Percentiles rank a stretch among this genome's conserved stretches.
phyloP scores from a whole-genome alignment of 2,888 invertebrate species.

The Oscheius sp. region DNA sequence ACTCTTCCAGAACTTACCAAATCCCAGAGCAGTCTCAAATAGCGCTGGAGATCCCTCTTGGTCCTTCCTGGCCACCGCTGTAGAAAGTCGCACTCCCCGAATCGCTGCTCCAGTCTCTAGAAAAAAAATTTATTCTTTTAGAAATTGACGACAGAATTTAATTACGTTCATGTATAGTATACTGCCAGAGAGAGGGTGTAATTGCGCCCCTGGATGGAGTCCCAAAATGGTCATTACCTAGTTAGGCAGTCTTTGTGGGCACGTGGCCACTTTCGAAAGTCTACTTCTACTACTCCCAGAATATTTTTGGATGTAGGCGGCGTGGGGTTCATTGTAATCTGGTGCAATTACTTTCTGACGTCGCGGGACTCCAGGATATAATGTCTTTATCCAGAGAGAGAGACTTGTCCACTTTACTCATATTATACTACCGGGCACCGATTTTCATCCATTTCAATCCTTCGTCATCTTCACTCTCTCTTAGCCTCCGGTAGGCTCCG shows the following conservation, averaged over 20 bases:
- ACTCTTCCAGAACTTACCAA: slow-evolving; percentile 21
- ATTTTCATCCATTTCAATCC: not conserved
- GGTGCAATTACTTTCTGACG: slow-evolving; percentile 6
- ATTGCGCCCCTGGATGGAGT: slow-evolving; percentile 12
- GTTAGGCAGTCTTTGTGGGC: not conserved
- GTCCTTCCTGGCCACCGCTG: slow-evolving; percentile 31
- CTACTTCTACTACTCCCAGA: not conserved
- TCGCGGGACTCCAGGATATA: not conserved
- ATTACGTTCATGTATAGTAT: slow-evolving; percentile 33
- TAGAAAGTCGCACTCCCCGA: slow-evolving; percentile 34
- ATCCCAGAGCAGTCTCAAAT: slow-evolving; percentile 29
- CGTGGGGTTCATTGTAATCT: not conserved
- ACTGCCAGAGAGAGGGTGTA: not conserved
- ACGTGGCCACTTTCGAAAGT: slow-evolving; percentile 4
- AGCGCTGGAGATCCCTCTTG: slow-evolving; percentile 13
- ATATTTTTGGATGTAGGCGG: slow-evolving; percentile 23
- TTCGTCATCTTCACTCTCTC: not conserved
- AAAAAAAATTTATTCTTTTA: slow-evolving; percentile 17
- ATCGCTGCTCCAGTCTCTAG: slow-evolving; percentile 25
- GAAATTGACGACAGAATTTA: slow-evolving; percentile 24
- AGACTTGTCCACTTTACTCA: not conserved
- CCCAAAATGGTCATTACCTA: slow-evolving; percentile 2
- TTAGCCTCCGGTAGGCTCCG: slow-evolving; percentile 6
- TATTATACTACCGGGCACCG: not conserved
- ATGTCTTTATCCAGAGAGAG: not conserved